Evolutionary conservation across 2,888 invertebrate species (phyloP).

Genomic region (Diaphora mendica): DNA sequence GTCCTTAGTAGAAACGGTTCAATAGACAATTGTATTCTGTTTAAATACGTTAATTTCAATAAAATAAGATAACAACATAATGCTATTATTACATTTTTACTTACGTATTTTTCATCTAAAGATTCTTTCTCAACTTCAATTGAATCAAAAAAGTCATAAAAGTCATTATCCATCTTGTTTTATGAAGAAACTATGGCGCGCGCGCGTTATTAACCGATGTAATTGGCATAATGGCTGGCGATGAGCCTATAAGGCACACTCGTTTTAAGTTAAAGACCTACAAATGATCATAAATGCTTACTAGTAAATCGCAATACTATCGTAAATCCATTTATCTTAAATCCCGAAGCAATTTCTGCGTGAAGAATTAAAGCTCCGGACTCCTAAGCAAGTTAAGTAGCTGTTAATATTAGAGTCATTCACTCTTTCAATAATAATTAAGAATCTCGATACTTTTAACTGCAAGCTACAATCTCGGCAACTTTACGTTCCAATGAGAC

Average conservation of each 20-base stretch:
- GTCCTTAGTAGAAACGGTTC: neutral
- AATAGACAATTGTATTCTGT: neutral
- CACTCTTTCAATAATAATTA: conserved; percentile 35
- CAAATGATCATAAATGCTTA: neutral
- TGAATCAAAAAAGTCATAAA: neutral
- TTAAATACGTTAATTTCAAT: neutral
- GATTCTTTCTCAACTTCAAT: neutral
- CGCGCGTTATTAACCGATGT: neutral
- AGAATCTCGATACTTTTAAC: conserved; percentile 42
- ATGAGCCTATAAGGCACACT: neutral
- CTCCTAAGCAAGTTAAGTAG: conserved; percentile 32
- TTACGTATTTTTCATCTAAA: neutral
- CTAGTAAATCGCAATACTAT: neutral
- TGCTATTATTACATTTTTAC: too few relatives aligned
- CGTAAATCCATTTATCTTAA: neutral
- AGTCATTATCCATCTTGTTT: neutral
- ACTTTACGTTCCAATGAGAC: conserved; percentile 14
- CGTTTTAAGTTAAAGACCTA: neutral
- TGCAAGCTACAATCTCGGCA: conserved; percentile 32
- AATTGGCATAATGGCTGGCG: neutral
- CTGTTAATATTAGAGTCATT: conserved; percentile 48
- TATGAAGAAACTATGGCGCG: neutral
- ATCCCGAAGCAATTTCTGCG: neutral
- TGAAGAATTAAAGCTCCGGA: neutral
- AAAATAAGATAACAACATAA: neutral